These are phyloP conservation scores for Coelopa frigida DNA, from an alignment of 1,140 invertebrate genomes.

Conservation along the genomic window DNA sequence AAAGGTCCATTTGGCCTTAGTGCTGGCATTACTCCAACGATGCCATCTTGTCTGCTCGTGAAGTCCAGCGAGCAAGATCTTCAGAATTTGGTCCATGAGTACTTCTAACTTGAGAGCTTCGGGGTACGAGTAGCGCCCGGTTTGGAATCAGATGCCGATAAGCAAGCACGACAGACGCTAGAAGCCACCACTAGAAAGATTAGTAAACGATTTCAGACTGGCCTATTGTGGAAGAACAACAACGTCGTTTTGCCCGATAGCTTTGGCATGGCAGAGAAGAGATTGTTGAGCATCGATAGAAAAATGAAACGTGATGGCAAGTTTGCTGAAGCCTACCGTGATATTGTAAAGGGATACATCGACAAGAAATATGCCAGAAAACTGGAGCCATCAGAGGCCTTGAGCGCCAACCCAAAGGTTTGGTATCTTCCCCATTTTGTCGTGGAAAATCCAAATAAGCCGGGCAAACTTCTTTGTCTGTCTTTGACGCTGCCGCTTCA, in stretches of 20 bases:
- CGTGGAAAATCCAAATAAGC: conserved; percentile 24
- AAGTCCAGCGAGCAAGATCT: too few species aligned
- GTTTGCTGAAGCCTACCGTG: conserved; percentile 5
- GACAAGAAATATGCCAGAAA: conserved; percentile 7
- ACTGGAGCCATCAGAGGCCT: neutral
- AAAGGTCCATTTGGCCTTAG: too few species aligned
- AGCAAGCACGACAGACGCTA: neutral
- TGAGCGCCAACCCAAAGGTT: neutral
- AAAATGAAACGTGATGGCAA: conserved; percentile 1
- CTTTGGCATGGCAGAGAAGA: neutral
- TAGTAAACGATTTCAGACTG: neutral
- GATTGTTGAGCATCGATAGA: conserved; percentile 6
- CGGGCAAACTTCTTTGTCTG: conserved; percentile 22
- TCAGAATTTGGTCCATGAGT: too few species aligned
- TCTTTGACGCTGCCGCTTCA: conserved; percentile 29
- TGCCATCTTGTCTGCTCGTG: too few species aligned
- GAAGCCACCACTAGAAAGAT: neutral
- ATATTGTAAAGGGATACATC: neutral
- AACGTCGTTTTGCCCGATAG: neutral
- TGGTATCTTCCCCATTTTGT: conserved; percentile 35
- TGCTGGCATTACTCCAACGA: too few species aligned
- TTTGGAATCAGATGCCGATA: too few species aligned
- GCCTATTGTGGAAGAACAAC: neutral
- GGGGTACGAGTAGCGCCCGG: too few species aligned
- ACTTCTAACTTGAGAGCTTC: too few species aligned